phyloP scores from a whole-genome alignment of 1,140 invertebrate genomes.

The Trachymyrmex septentrionalis region DNA sequence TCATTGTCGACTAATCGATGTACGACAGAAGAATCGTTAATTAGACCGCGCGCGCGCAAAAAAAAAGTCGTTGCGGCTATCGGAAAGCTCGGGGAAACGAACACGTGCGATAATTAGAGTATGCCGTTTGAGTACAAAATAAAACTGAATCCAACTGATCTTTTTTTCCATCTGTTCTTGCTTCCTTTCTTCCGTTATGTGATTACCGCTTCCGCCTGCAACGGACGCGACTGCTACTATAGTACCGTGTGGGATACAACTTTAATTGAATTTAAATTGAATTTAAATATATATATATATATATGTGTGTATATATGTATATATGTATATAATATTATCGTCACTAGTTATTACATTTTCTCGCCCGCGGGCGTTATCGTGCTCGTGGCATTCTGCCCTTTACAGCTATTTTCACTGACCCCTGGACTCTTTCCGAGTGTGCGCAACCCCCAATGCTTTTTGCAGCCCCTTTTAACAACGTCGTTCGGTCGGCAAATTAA shows the following conservation, averaged over 20 bases:
- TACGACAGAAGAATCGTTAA: constrained; percentile 24
- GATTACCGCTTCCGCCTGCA: constrained; percentile 52
- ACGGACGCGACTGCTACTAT: constrained; percentile 31
- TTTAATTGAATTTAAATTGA: constrained; percentile 85
- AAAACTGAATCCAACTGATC: constrained; percentile 5
- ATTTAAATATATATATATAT: constrained; percentile 60
- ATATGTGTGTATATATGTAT: constrained; percentile 51
- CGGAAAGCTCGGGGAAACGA: constrained; percentile 4
- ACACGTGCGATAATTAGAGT: constrained; percentile 59
- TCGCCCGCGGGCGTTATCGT: constrained; percentile 56
- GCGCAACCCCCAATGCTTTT: not conserved
- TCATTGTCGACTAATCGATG: constrained; percentile 24
- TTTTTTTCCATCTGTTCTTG: not conserved
- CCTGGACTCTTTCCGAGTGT: not conserved
- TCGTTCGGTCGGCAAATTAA: constrained; percentile 54
- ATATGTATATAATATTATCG: constrained; percentile 76
- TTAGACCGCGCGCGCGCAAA: constrained; percentile 13
- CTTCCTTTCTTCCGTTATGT: not conserved
- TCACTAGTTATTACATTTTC: constrained; percentile 42
- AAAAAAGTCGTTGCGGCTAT: not conserved
- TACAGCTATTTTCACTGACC: constrained; percentile 50
- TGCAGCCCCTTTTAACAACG: not conserved
- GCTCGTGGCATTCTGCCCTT: constrained; percentile 45
- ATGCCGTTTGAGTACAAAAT: constrained; percentile 42
- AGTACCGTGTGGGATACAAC: constrained; percentile 65